Base-by-base conservation (phyloP, 2,113 vertebrate species). In the Hydrochoerus hydrochaeris region DNA sequence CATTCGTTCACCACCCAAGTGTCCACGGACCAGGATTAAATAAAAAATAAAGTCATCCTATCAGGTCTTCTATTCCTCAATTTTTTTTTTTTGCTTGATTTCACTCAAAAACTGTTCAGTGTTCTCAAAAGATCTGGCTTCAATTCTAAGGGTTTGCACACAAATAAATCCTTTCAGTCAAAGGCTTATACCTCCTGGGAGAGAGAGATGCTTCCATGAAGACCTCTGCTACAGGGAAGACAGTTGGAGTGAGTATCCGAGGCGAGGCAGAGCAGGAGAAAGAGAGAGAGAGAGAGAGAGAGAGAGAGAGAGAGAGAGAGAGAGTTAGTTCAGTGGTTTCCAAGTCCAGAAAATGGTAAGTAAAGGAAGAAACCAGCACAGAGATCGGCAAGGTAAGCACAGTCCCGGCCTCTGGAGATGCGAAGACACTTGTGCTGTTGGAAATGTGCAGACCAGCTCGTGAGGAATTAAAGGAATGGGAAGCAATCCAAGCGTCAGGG, bases 71-170 rank as follows among this genome's bases (percentile, higher is more conserved):
- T 14, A 26, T 35, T 1, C 7, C 17, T 81, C 49, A 4, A 73
- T 85, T 52, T 14, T 84, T 83, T 77, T 60, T 38, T 83, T 77
- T 60, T 38, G 38, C 32, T 83, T 38, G 5, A 69, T 58, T 58
- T 2, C 1, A 44, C 19, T 63, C 24, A 81, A 54, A 82, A 71
- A 9, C 1, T 88, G 1, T 65, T 87, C 38, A 35, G 20, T 46
- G 8, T 84, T 91, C 65, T 95, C 54, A 92, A 95, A 69, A 90
- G 62, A 38, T 46, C 65, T 28, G 83, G 13, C n/a, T 88, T 41
- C 58, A 62, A 60, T 82, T 88, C 20, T 91, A 81, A 44, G 12
- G 16, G 11, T 16, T 85, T 82, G 17, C 62, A 91, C 85, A 5
- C n/a, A 77, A 95, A 78, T 41, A 78, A 85, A 75, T 2, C 24